These are phyloP conservation scores for Chiloscyllium plagiosum DNA, from an alignment of 2,113 vertebrate genomes.

Conservation along the genomic window DNA sequence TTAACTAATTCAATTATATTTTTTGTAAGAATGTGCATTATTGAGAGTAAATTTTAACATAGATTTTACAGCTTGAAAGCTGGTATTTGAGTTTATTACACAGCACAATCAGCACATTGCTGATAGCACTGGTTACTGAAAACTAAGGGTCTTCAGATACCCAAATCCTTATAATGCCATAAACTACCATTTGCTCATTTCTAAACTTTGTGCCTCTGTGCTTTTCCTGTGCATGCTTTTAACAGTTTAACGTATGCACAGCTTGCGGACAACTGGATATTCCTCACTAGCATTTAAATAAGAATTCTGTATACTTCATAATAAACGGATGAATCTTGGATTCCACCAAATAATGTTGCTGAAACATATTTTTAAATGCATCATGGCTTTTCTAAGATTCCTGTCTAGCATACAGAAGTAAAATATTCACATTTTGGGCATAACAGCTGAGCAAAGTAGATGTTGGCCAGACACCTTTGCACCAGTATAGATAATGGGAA, in stretches of 20 bases:
- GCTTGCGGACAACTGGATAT: neutral
- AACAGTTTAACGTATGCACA: neutral
- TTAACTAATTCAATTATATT: neutral
- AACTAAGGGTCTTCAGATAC: neutral
- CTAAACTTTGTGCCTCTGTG: neutral
- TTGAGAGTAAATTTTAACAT: neutral
- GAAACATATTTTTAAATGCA: neutral
- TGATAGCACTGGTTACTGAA: neutral
- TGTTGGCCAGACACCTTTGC: neutral
- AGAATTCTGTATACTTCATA: neutral
- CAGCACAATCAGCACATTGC: neutral
- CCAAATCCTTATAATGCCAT: neutral
- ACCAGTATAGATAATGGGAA: neutral
- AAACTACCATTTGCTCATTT: neutral
- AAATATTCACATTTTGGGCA: neutral
- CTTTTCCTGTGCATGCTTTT: neutral
- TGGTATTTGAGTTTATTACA: neutral
- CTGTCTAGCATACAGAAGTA: neutral
- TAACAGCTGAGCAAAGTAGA: neutral
- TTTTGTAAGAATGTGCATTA: neutral
- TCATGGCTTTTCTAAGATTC: neutral
- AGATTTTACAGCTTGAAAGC: neutral
- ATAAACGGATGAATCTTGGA: neutral
- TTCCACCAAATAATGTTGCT: neutral
- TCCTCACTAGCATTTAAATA: neutral